Conservation (phyloP, 2,113 vertebrate genomes). For the Semnornis frantzii region DNA sequence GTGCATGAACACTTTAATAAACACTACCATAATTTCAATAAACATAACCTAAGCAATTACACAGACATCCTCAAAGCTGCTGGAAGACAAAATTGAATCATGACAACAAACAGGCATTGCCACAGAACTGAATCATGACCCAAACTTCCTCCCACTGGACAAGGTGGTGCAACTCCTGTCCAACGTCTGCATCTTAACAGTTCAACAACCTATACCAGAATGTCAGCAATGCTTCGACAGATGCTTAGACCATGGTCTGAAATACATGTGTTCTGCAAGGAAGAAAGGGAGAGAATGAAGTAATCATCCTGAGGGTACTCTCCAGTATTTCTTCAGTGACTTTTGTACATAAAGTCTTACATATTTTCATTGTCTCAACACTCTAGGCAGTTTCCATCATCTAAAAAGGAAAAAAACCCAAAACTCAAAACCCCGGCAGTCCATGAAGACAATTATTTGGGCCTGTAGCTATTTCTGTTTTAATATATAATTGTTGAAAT, state of each 20-base stretch:
- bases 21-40: not conserved
- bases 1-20: not conserved
- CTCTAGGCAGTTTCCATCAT: not conserved
- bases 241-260: not conserved
- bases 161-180: not conserved
- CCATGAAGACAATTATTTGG: not conserved
- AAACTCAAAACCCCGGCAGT: not conserved
- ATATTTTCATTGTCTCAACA: constrained; percentile 5
- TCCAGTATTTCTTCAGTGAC: not conserved
- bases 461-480: not conserved
- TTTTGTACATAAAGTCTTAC: not conserved
- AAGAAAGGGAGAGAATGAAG: not conserved
- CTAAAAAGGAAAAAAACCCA: not conserved
- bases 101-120: not conserved
- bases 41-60: not conserved
- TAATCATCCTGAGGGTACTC: not conserved
- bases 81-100: not conserved
- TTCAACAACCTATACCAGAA: not conserved
- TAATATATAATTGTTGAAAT: not conserved
- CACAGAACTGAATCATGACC: not conserved
- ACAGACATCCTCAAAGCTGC: not conserved
- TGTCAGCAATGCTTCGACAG: not conserved
- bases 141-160: not conserved
- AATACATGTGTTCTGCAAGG: not conserved
- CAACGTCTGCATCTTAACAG: not conserved